Conservation (phyloP, 2,113 vertebrate genomes). For the Pavo muticus region DNA sequence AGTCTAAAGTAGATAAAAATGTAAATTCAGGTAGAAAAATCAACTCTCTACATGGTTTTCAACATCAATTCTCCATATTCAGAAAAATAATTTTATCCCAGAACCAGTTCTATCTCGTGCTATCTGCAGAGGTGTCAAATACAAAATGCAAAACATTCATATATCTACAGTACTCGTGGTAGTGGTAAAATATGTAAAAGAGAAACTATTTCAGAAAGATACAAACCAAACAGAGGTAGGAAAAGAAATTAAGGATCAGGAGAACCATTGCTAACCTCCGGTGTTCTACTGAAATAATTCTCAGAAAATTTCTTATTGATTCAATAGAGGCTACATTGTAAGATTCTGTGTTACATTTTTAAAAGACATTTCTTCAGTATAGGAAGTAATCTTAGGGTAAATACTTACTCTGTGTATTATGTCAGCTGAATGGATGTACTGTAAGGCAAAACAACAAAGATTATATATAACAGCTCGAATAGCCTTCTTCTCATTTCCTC, state of each 20-base stretch:
- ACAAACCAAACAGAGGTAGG: background rate
- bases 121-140: background rate
- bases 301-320: background rate
- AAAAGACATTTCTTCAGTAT: background rate
- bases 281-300: background rate
- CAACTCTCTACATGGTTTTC: background rate
- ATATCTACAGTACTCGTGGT: background rate
- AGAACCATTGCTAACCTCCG: background rate
- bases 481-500: background rate
- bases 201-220: background rate
- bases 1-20: background rate
- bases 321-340: background rate
- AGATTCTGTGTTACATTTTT: background rate
- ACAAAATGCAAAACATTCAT: background rate
- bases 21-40: background rate
- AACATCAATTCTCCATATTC: background rate
- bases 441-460: constrained; percentile 59
- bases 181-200: background rate
- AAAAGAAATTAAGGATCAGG: background rate
- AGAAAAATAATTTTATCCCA: background rate
- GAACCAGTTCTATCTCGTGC: background rate
- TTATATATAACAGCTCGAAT: background rate
- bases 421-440: constrained; percentile 99
- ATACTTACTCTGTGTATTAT: constrained; percentile 98
- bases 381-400: background rate